Evolutionary conservation across 1,140 invertebrate genomes (phyloP).

Genomic region (Dendroctonus valens): DNA sequence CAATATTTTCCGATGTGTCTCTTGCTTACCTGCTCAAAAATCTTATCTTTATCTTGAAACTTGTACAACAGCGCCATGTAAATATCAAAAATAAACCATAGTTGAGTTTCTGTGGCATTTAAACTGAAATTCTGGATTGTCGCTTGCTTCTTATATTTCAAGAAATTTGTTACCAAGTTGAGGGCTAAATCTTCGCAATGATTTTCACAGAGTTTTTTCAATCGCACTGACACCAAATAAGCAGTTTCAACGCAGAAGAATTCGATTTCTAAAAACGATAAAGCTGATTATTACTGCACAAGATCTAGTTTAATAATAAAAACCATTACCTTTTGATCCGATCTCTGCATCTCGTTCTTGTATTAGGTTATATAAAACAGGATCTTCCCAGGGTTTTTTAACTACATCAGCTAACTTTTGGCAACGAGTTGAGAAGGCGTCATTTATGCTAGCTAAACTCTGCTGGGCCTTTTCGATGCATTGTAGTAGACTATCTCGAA

Average conservation of each 20-base stretch:
- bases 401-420: slow-evolving; percentile 46
- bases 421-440: slow-evolving; percentile 41
- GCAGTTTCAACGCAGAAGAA: slow-evolving; percentile 48
- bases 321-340: slow-evolving; percentile 41
- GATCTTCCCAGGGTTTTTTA: slow-evolving; percentile 47
- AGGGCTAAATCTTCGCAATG: slow-evolving; percentile 49
- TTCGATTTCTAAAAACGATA: slow-evolving; percentile 44
- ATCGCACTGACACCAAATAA: slow-evolving; percentile 47
- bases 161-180: slow-evolving; percentile 47
- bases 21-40: slow-evolving; percentile 42
- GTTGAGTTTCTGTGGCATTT: slow-evolving; percentile 47
- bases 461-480: slow-evolving; percentile 43
- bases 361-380: slow-evolving; percentile 39
- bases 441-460: slow-evolving; percentile 39
- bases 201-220: slow-evolving; percentile 49
- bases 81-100: slow-evolving; percentile 49
- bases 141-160: slow-evolving; percentile 45
- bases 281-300: slow-evolving; percentile 14
- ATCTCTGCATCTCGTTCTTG: slow-evolving; percentile 40
- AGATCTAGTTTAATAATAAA: slow-evolving; percentile 6
- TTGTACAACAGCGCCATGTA: slow-evolving; percentile 47
- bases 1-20: background rate
- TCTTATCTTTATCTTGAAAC: slow-evolving; percentile 41
- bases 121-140: slow-evolving; percentile 43
- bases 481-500: slow-evolving; percentile 37